Conservation (phyloP, 2,797 vertebrate species). For the Crocodylus rhombifer region DNA sequence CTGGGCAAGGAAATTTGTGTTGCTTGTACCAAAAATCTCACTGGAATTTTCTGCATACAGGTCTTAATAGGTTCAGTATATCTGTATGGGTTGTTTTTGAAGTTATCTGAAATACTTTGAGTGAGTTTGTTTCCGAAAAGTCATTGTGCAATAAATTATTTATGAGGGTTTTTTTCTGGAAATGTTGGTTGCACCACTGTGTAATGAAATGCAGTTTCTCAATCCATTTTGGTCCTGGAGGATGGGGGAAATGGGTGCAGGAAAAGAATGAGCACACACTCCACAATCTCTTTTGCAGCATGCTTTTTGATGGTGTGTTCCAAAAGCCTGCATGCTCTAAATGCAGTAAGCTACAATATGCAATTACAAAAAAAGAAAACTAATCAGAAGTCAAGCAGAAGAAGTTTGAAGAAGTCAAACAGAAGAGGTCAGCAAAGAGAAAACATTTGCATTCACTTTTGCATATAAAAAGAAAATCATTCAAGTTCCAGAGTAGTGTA, state of each 20-base stretch:
- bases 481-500: too few species aligned
- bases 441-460: too few species aligned
- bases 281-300: neutral
- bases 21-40: neutral
- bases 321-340: neutral
- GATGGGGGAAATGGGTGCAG: neutral
- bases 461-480: too few species aligned
- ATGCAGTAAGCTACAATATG: neutral
- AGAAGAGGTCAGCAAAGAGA: too few species aligned
- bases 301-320: neutral
- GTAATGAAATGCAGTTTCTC: conserved; percentile 23
- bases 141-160: neutral
- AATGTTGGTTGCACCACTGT: neutral
- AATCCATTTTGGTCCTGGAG: neutral
- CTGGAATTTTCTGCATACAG: neutral
- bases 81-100: neutral
- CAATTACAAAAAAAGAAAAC: neutral
- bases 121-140: neutral
- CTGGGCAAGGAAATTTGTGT: neutral
- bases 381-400: neutral
- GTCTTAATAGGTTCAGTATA: neutral
- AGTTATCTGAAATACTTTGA: neutral
- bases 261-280: neutral
- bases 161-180: conserved; percentile 6
- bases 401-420: neutral